Percentiles rank a stretch among this genome's conserved stretches.
Evolutionary conservation across 2,113 vertebrate genomes (phyloP).

Genomic region (Ginglymostoma cirratum): DNA sequence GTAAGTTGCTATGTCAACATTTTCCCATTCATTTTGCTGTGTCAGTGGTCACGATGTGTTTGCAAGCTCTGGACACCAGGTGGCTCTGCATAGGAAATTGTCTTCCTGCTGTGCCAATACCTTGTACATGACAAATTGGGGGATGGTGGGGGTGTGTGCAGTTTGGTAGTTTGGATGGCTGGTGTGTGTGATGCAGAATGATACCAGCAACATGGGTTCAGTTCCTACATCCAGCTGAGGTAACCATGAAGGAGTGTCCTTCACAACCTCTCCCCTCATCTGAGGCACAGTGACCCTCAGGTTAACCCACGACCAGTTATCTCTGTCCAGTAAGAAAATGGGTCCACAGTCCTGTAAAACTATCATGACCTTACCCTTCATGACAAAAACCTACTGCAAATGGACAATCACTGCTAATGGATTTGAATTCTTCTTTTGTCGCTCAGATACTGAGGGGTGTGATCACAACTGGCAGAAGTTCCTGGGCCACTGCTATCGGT

Average conservation of each 20-base stretch:
- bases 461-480: constrained; percentile 89
- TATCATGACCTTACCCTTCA: too few relatives aligned
- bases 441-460: constrained; percentile 80
- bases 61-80: not conserved
- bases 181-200: too few relatives aligned
- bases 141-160: too few relatives aligned
- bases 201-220: too few relatives aligned
- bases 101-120: not conserved
- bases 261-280: too few relatives aligned
- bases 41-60: not conserved
- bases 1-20: not conserved
- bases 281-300: too few relatives aligned
- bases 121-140: not conserved
- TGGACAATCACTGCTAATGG: not conserved
- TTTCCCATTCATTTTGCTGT: not conserved
- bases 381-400: not conserved
- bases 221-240: too few relatives aligned
- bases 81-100: not conserved
- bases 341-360: too few relatives aligned
- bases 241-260: too few relatives aligned
- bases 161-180: too few relatives aligned
- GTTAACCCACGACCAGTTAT: too few relatives aligned
- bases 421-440: not conserved
- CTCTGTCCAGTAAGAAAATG: too few relatives aligned
- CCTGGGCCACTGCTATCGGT: constrained; percentile 84